These are phyloP conservation scores for Gila robusta DNA, from an alignment of 2,797 vertebrate species.

Conservation along the genomic window DNA sequence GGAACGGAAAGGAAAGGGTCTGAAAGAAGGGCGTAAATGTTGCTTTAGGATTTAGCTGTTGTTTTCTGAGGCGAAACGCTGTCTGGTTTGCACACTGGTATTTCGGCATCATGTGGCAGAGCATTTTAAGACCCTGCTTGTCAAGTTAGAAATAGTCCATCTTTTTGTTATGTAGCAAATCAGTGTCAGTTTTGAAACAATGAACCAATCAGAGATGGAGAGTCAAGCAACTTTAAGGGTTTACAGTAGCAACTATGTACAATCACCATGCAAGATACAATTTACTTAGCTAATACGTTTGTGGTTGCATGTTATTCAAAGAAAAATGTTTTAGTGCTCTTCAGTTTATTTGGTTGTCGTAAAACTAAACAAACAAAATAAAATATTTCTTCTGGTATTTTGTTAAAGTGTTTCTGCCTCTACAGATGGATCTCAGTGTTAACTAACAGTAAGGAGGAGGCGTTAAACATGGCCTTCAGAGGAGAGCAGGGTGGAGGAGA, in stretches of 20 bases:
- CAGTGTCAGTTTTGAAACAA: neutral
- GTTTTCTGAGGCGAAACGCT: neutral
- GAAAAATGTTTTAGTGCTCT: neutral
- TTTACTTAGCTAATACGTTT: neutral
- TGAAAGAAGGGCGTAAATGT: neutral
- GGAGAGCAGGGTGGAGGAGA: conserved; percentile 88
- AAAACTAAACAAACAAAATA: neutral
- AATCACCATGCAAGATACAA: neutral
- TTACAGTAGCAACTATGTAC: neutral
- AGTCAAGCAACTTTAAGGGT: neutral
- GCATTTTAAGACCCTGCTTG: neutral
- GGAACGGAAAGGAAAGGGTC: neutral
- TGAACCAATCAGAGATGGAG: neutral
- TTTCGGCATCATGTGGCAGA: neutral
- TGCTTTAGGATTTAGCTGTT: conserved; percentile 4
- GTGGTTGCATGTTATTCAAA: neutral
- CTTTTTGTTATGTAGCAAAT: neutral
- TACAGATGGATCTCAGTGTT: conserved; percentile 89
- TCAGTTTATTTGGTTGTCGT: neutral
- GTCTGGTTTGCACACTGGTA: neutral
- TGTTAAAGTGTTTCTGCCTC: conserved; percentile 5
- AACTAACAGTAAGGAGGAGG: conserved; percentile 92
- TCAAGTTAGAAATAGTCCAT: neutral
- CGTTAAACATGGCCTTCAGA: conserved; percentile 89
- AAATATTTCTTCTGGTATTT: neutral